phyloP scores from a whole-genome alignment of 2,888 invertebrate species.

The Chloromyia formosa region DNA sequence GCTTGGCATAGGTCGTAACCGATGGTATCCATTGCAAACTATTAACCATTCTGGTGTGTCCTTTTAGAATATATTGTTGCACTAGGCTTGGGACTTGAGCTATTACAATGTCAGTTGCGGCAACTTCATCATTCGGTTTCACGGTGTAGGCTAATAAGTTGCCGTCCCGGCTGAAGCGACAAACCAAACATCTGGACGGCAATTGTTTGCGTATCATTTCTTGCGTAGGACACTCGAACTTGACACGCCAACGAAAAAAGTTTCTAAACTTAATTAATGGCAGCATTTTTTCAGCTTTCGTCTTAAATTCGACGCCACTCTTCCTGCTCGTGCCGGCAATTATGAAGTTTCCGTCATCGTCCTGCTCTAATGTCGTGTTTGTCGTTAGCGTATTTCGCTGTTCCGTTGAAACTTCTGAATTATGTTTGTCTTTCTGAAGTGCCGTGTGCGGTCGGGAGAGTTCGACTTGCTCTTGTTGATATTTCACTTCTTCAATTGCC shows the following conservation, averaged over 20 bases:
- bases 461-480: slow-evolving; percentile 34
- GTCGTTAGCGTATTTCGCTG: neutral
- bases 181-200: slow-evolving; percentile 30
- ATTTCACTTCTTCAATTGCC: slow-evolving; percentile 24
- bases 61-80: slow-evolving; percentile 30
- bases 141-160: slow-evolving; percentile 33
- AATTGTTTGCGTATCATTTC: slow-evolving; percentile 16
- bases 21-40: slow-evolving; percentile 36
- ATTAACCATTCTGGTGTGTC: slow-evolving; percentile 37
- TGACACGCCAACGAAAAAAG: slow-evolving; percentile 7
- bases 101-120: slow-evolving; percentile 31
- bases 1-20: neutral
- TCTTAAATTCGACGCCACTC: neutral
- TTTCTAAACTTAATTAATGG: slow-evolving; percentile 22
- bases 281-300: slow-evolving; percentile 5
- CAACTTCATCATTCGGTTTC: neutral
- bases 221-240: slow-evolving; percentile 30
- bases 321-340: slow-evolving; percentile 11
- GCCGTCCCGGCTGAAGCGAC: slow-evolving; percentile 36
- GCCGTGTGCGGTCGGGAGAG: slow-evolving; percentile 42
- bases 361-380: neutral
- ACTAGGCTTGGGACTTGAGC: slow-evolving; percentile 9
- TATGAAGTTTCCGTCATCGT: slow-evolving; percentile 22
- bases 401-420: slow-evolving; percentile 7
- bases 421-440: slow-evolving; percentile 40